Conservation (phyloP, 2,888 invertebrate species). For the Molorchus minor region DNA sequence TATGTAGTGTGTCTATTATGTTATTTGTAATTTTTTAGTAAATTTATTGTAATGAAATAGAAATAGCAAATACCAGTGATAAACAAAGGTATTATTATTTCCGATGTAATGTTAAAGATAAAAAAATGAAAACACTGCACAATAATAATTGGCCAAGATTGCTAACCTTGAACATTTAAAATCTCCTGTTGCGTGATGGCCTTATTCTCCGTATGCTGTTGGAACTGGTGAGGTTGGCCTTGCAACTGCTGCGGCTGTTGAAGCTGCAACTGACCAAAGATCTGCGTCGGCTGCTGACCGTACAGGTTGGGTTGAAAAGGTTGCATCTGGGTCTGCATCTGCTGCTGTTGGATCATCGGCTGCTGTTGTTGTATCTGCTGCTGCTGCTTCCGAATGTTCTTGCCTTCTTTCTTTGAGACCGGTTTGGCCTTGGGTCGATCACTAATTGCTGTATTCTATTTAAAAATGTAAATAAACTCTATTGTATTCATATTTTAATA, state of each 20-base stretch:
- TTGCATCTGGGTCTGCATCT: constrained; percentile 41
- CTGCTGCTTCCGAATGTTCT: constrained; percentile 72
- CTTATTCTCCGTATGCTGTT: constrained; percentile 37
- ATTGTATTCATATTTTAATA: background rate
- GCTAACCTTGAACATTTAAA: constrained; percentile 52
- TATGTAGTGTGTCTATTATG: too few relatives aligned
- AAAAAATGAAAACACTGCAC: constrained; percentile 6
- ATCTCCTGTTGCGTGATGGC: constrained; percentile 51
- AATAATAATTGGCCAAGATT: background rate
- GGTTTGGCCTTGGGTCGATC: constrained; percentile 87
- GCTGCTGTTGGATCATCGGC: constrained; percentile 39
- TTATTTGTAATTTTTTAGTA: too few relatives aligned
- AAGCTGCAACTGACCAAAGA: constrained; percentile 61
- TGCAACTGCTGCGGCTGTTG: constrained; percentile 61
- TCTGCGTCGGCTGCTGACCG: constrained; percentile 62
- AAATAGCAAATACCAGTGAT: too few relatives aligned
- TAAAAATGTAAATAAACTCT: background rate
- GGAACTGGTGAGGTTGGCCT: constrained; percentile 59
- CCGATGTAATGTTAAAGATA: too few relatives aligned
- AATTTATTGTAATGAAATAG: too few relatives aligned
- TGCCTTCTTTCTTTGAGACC: constrained; percentile 81
- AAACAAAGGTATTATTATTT: too few relatives aligned
- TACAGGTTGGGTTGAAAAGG: constrained; percentile 57
- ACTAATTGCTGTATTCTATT: constrained; percentile 77
- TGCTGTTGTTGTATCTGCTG: constrained; percentile 63